These are phyloP conservation scores for Felis chaus DNA, from an alignment of 2,113 vertebrate genomes.

Conservation along the genomic window DNA sequence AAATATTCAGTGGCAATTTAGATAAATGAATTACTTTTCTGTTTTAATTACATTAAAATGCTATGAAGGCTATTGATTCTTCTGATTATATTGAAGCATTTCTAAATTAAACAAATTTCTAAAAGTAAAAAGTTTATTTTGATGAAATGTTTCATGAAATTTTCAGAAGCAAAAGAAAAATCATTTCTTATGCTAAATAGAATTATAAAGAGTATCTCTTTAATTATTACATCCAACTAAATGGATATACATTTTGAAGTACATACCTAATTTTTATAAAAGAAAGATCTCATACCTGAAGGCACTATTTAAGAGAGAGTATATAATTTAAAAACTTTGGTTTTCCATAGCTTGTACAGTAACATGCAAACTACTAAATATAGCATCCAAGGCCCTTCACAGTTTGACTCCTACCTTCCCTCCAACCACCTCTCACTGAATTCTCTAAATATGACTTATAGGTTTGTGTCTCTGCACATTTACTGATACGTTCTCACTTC, in stretches of 20 bases:
- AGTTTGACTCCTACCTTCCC: not conserved
- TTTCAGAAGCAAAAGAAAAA: conserved; percentile 32
- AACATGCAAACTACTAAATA: not conserved
- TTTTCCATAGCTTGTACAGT: not conserved
- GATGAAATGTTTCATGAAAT: not conserved
- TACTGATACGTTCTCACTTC: not conserved
- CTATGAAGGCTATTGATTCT: conserved; percentile 19
- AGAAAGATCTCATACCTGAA: not conserved
- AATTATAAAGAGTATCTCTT: not conserved
- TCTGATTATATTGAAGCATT: not conserved
- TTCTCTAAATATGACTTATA: not conserved
- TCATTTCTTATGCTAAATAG: not conserved
- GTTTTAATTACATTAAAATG: conserved; percentile 51
- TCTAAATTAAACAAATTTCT: conserved; percentile 48
- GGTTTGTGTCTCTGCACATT: not conserved
- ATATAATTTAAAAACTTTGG: not conserved
- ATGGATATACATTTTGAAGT: conserved; percentile 8
- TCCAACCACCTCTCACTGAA: not conserved
- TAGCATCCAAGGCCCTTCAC: not conserved
- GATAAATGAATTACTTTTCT: conserved; percentile 34
- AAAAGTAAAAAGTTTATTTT: conserved; percentile 21
- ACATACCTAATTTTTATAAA: not conserved
- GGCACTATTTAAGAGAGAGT: not conserved
- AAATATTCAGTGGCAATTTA: not conserved
- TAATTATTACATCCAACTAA: conserved; percentile 30